Percentiles rank a stretch among this genome's conserved stretches.
Conservation (phyloP, 2,888 invertebrate genomes). For the Sinotaia quadrata region DNA sequence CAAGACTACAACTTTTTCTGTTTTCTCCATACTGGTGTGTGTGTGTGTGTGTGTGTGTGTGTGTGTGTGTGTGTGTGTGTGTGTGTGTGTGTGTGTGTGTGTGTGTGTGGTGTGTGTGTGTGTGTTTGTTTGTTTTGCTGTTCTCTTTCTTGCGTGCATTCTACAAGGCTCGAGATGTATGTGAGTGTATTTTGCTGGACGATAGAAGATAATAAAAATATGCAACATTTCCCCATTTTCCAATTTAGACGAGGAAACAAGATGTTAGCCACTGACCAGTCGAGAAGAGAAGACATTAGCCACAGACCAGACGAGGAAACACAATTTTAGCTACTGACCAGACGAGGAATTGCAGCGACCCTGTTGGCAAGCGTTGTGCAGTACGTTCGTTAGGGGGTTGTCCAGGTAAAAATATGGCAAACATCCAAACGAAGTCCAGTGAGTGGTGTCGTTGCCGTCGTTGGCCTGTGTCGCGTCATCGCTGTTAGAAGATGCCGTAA, state of each 20-base stretch:
- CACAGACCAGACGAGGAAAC: too few species aligned
- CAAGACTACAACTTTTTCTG: not conserved
- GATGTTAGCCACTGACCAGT: too few species aligned
- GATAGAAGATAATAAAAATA: too few species aligned
- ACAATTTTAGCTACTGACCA: too few species aligned
- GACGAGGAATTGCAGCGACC: slow-evolving; percentile 33
- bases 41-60: not conserved
- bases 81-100: not conserved
- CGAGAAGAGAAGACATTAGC: too few species aligned
- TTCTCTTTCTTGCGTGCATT: not conserved
- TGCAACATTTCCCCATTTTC: too few species aligned
- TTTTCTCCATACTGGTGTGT: not conserved
- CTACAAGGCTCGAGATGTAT: too few species aligned
- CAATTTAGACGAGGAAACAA: too few species aligned
- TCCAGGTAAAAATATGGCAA: slow-evolving; percentile 42
- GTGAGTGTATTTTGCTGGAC: too few species aligned
- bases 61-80: slow-evolving; percentile 8
- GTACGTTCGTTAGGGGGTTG: slow-evolving; percentile 42
- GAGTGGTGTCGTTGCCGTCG: slow-evolving; percentile 48
- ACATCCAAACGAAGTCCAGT: slow-evolving; percentile 52
- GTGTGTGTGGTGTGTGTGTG: not conserved
- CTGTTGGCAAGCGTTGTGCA: slow-evolving; percentile 35
- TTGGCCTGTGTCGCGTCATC: slow-evolving; percentile 31
- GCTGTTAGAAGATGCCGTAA: slow-evolving; percentile 37
- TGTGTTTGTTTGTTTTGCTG: not conserved